phyloP scores from a whole-genome alignment of 1,140 invertebrate species.

The Pseudomyrmex cubaensis region DNA sequence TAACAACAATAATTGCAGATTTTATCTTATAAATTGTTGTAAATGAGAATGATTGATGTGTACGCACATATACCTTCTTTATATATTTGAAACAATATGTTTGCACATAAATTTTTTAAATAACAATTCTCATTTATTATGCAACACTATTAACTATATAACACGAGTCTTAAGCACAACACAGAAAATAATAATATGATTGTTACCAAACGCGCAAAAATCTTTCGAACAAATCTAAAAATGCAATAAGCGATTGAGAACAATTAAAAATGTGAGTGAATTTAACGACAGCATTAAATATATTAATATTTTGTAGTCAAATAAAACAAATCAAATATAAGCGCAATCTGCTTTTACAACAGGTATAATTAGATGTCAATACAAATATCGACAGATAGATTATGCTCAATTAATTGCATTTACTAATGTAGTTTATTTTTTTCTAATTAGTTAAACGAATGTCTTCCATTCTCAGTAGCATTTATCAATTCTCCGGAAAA shows the following conservation, averaged over 20 bases:
- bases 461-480: conserved; percentile 50
- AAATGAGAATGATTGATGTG: conserved; percentile 20
- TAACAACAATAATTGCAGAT: neutral
- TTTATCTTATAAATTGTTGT: neutral
- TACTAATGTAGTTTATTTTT: conserved; percentile 44
- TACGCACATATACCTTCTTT: neutral
- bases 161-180: neutral
- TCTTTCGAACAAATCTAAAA: neutral
- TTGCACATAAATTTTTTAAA: conserved; percentile 15
- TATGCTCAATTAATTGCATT: conserved; percentile 60
- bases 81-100: conserved; percentile 5
- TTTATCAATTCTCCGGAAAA: neutral
- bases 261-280: neutral
- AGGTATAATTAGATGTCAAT: conserved; percentile 27
- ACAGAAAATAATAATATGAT: conserved; percentile 18
- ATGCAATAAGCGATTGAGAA: conserved; percentile 13
- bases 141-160: neutral
- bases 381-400: conserved; percentile 11
- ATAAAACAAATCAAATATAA: conserved; percentile 1
- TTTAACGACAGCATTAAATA: conserved; percentile 6
- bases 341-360: conserved; percentile 11
- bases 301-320: conserved; percentile 18
- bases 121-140: neutral
- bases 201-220: neutral
- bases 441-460: conserved; percentile 31